Evolutionary conservation across 1,140 invertebrate genomes (phyloP).

Genomic region (Atta colombica): DNA sequence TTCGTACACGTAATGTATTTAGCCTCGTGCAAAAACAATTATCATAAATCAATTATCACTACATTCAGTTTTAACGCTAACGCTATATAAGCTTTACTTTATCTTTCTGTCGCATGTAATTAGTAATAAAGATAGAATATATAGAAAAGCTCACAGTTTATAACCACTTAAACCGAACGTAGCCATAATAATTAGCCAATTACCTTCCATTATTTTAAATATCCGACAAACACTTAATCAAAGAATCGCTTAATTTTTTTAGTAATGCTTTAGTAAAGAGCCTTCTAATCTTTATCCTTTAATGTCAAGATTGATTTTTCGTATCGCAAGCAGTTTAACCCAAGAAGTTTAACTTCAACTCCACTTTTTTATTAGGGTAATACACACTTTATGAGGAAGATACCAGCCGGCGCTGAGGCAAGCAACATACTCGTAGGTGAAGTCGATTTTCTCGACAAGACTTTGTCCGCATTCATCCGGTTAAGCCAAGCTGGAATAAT

Average conservation of each 20-base stretch:
- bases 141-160: too few relatives aligned
- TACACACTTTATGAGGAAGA: conserved; percentile 98
- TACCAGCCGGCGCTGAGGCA: conserved; percentile 98
- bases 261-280: not conserved
- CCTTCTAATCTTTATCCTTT: not conserved
- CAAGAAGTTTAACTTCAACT: not conserved
- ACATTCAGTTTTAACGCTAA: too few relatives aligned
- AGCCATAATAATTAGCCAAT: not conserved
- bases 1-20: not conserved
- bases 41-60: not conserved
- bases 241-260: not conserved
- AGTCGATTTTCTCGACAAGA: conserved; percentile 97
- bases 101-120: too few relatives aligned
- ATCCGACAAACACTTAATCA: not conserved
- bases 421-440: conserved; percentile 99
- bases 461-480: conserved; percentile 96
- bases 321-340: not conserved
- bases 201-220: not conserved
- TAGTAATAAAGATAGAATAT: too few relatives aligned
- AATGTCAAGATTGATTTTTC: not conserved
- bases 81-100: too few relatives aligned
- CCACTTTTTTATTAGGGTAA: conserved; percentile 89
- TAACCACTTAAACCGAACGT: too few relatives aligned
- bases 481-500: conserved; percentile 95
- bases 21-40: not conserved